Conservation (phyloP, 2,888 invertebrate genomes). For the Azorinus chamasolen region DNA sequence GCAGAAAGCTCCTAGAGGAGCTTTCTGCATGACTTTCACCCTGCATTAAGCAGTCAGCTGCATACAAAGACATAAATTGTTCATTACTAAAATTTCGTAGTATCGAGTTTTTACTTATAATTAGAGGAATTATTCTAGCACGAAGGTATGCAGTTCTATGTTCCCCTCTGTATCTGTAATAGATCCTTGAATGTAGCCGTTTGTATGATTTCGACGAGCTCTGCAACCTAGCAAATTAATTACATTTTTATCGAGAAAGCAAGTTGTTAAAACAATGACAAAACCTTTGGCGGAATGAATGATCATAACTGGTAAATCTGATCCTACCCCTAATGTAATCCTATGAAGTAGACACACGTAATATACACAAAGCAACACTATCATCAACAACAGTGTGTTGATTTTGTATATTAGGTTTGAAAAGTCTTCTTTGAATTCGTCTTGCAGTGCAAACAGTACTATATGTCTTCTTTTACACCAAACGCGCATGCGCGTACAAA, state of each 20-base stretch:
- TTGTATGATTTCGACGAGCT: too few relatives aligned
- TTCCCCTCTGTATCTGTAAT: too few relatives aligned
- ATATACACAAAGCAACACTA: conserved; percentile 18
- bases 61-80: too few relatives aligned
- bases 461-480: conserved; percentile 4
- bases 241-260: conserved; percentile 35
- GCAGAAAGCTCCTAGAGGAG: too few relatives aligned
- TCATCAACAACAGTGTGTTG: conserved; percentile 16
- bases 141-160: too few relatives aligned
- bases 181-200: too few relatives aligned
- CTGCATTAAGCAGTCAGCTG: too few relatives aligned
- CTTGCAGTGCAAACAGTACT: background rate
- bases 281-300: conserved; percentile 41
- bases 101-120: too few relatives aligned
- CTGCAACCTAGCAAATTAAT: conserved; percentile 9
- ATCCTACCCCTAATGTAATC: conserved; percentile 18
- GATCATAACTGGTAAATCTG: conserved; percentile 37
- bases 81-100: too few relatives aligned
- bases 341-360: conserved; percentile 28
- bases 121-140: too few relatives aligned
- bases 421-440: conserved; percentile 5
- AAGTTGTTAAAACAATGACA: conserved; percentile 29
- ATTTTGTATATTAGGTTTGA: conserved; percentile 15
- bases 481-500: conserved; percentile 26
- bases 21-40: too few relatives aligned